These are phyloP conservation scores for Taeniopygia guttata DNA, from an alignment of 2,797 vertebrate species.

Conservation along the genomic window DNA sequence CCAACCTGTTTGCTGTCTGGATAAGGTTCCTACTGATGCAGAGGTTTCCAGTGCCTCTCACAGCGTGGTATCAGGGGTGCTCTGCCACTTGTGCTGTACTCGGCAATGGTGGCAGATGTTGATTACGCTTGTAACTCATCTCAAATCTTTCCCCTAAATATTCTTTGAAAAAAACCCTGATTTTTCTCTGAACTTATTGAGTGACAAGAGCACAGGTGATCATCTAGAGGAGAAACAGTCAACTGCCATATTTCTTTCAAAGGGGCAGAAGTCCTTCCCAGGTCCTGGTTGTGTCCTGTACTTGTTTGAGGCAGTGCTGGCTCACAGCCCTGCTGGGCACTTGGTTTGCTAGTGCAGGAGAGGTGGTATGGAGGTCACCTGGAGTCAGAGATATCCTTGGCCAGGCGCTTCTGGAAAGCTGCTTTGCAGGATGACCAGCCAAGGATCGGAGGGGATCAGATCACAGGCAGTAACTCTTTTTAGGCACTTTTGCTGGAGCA, in stretches of 20 bases:
- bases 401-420: background rate
- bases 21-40: background rate
- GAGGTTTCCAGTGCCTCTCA: background rate
- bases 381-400: background rate
- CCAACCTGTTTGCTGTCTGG: background rate
- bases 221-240: background rate
- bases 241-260: fast-evolving
- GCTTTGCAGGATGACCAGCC: background rate
- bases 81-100: fast-evolving
- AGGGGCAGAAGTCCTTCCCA: background rate
- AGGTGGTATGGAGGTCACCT: background rate
- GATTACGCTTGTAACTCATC: background rate
- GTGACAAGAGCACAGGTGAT: background rate
- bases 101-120: background rate
- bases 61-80: fast-evolving
- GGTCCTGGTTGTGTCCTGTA: background rate
- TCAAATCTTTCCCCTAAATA: background rate
- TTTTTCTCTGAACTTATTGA: background rate
- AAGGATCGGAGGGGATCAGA: fast-evolving
- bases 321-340: background rate
- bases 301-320: fast-evolving
- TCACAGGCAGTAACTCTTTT: fast-evolving
- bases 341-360: background rate
- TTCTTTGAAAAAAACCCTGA: fast-evolving
- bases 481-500: fast-evolving